phyloP scores from a whole-genome alignment of 2,797 vertebrate genomes.

The Pampus argenteus region DNA sequence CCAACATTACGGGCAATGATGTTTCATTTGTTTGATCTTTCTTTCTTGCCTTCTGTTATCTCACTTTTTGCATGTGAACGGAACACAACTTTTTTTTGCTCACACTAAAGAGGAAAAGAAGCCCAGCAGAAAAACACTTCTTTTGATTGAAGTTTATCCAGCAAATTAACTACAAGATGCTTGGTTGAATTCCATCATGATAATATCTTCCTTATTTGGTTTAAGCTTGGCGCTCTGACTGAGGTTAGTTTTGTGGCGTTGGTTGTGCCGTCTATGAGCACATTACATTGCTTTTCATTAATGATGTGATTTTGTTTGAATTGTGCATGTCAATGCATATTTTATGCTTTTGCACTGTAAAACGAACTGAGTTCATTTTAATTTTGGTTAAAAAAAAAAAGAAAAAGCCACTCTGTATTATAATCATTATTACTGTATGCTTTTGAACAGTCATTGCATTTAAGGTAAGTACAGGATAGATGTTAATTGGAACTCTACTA shows the following conservation, averaged over 20 bases:
- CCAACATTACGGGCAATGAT: constrained; percentile 43
- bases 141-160: constrained; percentile 18
- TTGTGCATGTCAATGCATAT: constrained; percentile 33
- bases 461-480: constrained; percentile 54
- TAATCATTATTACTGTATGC: constrained; percentile 57
- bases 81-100: constrained; percentile 62
- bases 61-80: constrained; percentile 66
- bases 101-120: constrained; percentile 19
- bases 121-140: constrained; percentile 48
- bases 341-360: constrained; percentile 40
- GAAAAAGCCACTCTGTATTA: constrained; percentile 50
- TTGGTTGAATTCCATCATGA: constrained; percentile 22
- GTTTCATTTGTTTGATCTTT: constrained; percentile 51
- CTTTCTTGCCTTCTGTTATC: constrained; percentile 50
- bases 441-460: constrained; percentile 67
- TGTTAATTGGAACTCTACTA: constrained; percentile 54
- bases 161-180: neutral
- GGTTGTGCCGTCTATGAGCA: constrained; percentile 22
- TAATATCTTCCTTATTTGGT: constrained; percentile 19
- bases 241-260: neutral
- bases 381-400: constrained; percentile 35
- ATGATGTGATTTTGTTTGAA: constrained; percentile 30
- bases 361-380: constrained; percentile 38
- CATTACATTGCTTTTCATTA: constrained; percentile 19
- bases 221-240: constrained; percentile 13